phyloP scores from a whole-genome alignment of 2,113 vertebrate genomes.

The Columba janthina region DNA sequence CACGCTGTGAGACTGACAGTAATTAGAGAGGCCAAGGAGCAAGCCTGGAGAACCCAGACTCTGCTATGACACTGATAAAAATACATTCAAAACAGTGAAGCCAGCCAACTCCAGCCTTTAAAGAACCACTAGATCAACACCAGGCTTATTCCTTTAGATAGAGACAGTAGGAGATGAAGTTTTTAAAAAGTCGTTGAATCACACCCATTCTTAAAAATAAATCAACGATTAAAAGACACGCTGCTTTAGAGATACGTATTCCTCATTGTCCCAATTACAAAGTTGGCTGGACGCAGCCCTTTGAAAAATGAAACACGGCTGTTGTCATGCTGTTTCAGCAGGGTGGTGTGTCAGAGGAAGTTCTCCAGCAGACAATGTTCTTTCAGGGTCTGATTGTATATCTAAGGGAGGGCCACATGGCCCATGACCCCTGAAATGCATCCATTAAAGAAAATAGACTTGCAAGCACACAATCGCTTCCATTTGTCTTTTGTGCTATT shows the following conservation, averaged over 20 bases:
- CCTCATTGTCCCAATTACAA: constrained; percentile 36
- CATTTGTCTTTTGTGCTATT: constrained; percentile 29
- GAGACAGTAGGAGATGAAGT: constrained; percentile 34
- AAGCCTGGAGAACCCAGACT: background rate
- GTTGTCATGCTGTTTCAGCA: constrained; percentile 39
- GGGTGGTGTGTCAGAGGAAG: constrained; percentile 56
- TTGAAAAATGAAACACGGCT: background rate
- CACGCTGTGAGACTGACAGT: background rate
- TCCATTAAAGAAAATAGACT: background rate
- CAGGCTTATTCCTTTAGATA: background rate
- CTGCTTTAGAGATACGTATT: background rate
- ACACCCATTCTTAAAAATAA: constrained; percentile 53
- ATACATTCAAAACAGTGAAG: background rate
- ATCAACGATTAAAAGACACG: background rate
- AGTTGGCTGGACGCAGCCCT: constrained; percentile 9
- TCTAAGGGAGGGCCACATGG: constrained; percentile 50
- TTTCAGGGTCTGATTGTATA: constrained; percentile 25
- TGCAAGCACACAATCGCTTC: background rate
- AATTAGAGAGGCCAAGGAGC: background rate
- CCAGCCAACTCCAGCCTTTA: background rate
- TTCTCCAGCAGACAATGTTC: constrained; percentile 49
- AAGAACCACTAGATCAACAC: background rate
- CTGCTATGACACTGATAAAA: background rate
- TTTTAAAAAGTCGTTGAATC: constrained; percentile 14
- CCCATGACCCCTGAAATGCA: constrained; percentile 34